A percentile compares a stretch with the other conserved stretches of the same genome.
phyloP scores from a whole-genome alignment of 2,888 invertebrate species.

The Caenorhabditis sp. region DNA sequence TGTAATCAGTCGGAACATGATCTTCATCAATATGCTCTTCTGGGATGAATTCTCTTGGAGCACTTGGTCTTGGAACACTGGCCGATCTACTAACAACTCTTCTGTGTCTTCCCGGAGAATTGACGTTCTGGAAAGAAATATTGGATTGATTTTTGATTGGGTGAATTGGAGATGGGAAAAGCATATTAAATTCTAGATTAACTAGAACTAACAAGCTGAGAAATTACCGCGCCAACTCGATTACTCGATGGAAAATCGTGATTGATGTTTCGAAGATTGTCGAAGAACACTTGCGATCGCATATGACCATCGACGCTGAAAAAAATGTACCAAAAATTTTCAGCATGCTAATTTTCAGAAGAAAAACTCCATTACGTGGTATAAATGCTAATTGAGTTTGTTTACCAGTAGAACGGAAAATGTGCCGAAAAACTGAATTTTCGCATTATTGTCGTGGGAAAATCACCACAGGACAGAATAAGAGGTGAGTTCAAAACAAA shows the following conservation, averaged over 20 bases:
- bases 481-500: too few relatives aligned
- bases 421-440: too few relatives aligned
- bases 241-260: not conserved
- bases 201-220: too few relatives aligned
- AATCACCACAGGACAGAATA: too few relatives aligned
- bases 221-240: not conserved
- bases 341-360: too few relatives aligned
- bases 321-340: not conserved
- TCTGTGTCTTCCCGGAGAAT: not conserved
- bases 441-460: too few relatives aligned
- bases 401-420: too few relatives aligned
- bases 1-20: not conserved
- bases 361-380: too few relatives aligned
- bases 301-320: conserved; percentile 19
- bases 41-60: conserved; percentile 1
- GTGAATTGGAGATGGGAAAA: too few relatives aligned
- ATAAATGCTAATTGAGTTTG: too few relatives aligned
- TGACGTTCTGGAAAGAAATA: not conserved
- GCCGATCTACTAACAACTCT: not conserved
- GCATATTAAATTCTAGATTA: too few relatives aligned
- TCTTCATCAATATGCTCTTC: not conserved
- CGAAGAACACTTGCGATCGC: conserved; percentile 15
- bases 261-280: not conserved
- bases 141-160: not conserved
- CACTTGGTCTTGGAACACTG: not conserved